Evolutionary conservation across 1,140 invertebrate genomes (phyloP).

Genomic region (Branchinecta lindahli): DNA sequence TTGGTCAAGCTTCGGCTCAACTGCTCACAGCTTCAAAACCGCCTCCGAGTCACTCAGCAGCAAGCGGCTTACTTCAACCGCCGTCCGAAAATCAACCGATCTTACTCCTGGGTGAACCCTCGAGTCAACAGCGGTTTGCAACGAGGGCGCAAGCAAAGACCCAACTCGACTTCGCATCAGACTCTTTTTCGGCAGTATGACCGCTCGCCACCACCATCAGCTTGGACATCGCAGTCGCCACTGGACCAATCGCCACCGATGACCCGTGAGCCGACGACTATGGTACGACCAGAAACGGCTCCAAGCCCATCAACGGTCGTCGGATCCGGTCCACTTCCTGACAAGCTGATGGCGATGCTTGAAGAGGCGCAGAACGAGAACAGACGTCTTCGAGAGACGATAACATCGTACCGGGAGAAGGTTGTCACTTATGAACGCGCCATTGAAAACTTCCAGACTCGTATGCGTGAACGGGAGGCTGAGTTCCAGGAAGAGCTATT

Average conservation of each 20-base stretch:
- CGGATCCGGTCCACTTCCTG: neutral
- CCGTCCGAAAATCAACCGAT: neutral
- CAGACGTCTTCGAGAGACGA: neutral
- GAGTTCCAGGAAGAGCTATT: constrained; percentile 6
- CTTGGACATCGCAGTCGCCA: neutral
- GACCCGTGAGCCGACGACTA: no score
- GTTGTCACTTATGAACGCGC: neutral
- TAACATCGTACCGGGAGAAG: neutral
- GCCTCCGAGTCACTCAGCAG: neutral
- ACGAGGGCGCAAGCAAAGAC: neutral
- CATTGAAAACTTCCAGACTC: neutral
- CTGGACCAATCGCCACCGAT: neutral
- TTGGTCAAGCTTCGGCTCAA: neutral
- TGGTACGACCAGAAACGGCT: neutral
- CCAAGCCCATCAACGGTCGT: neutral
- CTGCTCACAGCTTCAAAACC: neutral
- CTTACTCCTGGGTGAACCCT: neutral
- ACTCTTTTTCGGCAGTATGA: neutral
- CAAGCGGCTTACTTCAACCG: neutral
- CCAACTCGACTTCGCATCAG: neutral
- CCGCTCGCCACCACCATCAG: neutral
- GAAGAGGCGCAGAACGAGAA: neutral
- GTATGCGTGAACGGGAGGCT: neutral
- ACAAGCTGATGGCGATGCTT: neutral
- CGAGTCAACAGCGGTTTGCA: neutral